Conservation (phyloP, 2,113 vertebrate genomes). For the Corydoras maculifer region DNA sequence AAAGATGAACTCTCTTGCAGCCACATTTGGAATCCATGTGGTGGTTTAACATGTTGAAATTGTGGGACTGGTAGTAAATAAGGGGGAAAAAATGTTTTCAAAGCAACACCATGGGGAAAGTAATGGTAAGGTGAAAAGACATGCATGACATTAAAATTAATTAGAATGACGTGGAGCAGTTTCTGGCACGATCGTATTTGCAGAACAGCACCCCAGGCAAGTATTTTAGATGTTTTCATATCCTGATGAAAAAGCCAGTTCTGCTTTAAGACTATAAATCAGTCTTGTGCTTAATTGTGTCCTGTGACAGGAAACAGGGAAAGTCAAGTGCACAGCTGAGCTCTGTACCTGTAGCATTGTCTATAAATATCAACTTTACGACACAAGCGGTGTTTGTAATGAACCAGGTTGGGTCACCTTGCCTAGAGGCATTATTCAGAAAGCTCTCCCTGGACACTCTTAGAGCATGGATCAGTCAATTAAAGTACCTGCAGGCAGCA, state of each 20-base stretch:
- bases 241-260: background rate
- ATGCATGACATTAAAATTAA: too few species aligned
- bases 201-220: too few species aligned
- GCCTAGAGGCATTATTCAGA: constrained; percentile 41
- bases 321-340: constrained; percentile 20
- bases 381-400: constrained; percentile 39
- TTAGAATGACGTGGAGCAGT: too few species aligned
- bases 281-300: constrained; percentile 10
- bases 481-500: constrained; percentile 25
- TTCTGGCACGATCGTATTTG: too few species aligned
- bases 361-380: constrained; percentile 47
- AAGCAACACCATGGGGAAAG: too few species aligned
- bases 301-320: constrained; percentile 15
- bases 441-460: constrained; percentile 29
- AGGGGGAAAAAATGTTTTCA: too few species aligned
- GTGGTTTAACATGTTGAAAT: too few species aligned
- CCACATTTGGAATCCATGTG: too few species aligned
- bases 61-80: too few species aligned
- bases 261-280: constrained; percentile 21
- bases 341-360: constrained; percentile 38
- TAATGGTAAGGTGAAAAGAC: too few species aligned
- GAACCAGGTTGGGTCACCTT: constrained; percentile 46
- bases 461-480: constrained; percentile 41
- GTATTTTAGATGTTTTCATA: background rate
- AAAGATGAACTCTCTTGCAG: too few species aligned